Evolutionary conservation across 2,888 invertebrate genomes (phyloP).

Genomic region (Synanthedon myopaeformis): DNA sequence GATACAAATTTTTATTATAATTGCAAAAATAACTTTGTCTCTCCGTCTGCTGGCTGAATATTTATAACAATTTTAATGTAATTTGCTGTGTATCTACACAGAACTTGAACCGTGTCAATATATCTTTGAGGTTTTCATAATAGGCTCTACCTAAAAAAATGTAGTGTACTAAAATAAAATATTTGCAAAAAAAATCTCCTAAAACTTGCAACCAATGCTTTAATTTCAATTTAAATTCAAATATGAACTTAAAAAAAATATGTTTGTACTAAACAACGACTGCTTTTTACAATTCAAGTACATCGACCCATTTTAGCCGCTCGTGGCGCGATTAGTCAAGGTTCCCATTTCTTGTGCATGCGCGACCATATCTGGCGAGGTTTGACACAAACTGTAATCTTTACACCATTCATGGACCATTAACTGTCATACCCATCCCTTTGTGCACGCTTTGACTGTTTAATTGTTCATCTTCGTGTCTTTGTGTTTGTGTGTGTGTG

Average conservation of each 20-base stretch:
- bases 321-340: slow-evolving; percentile 57
- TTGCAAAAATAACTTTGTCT: neutral
- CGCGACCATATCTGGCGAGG: slow-evolving; percentile 34
- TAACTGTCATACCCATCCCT: slow-evolving; percentile 44
- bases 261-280: too few relatives aligned
- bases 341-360: slow-evolving; percentile 39
- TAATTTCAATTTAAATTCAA: too few relatives aligned
- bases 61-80: too few relatives aligned
- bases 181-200: too few relatives aligned
- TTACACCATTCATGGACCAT: slow-evolving; percentile 48
- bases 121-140: too few relatives aligned
- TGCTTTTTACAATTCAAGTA: slow-evolving; percentile 8
- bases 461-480: slow-evolving; percentile 29
- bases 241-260: too few relatives aligned
- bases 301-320: slow-evolving; percentile 35
- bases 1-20: too few relatives aligned
- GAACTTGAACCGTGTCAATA: too few relatives aligned
- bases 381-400: slow-evolving; percentile 47
- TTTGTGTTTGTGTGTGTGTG: slow-evolving; percentile 5
- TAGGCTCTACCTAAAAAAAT: too few relatives aligned
- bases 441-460: slow-evolving; percentile 39
- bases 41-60: slow-evolving; percentile 3
- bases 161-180: too few relatives aligned
- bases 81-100: too few relatives aligned
- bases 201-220: too few relatives aligned